Evolutionary conservation across 1,140 invertebrate genomes (phyloP).

Genomic region (Diorhabda sublineata): DNA sequence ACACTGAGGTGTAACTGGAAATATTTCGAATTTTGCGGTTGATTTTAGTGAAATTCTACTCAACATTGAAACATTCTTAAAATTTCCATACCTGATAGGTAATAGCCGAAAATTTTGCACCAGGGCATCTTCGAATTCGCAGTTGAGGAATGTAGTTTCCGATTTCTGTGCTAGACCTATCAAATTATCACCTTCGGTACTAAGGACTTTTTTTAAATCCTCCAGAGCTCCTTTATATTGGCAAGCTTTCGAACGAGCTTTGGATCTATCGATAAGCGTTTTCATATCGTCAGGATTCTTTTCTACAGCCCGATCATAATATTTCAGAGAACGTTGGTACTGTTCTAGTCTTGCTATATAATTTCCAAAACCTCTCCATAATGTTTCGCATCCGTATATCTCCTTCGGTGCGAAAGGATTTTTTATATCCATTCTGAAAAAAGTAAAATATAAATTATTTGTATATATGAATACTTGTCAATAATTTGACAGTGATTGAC

Average conservation of each 20-base stretch:
- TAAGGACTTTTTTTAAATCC: slow-evolving; percentile 51
- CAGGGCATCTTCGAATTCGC: slow-evolving; percentile 54
- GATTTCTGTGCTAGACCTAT: slow-evolving; percentile 51
- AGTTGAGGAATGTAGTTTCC: slow-evolving; percentile 51
- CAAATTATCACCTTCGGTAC: slow-evolving; percentile 49
- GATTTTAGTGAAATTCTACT: no score
- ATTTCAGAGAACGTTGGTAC: slow-evolving; percentile 35
- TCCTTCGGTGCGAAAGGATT: no score
- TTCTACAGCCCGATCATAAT: slow-evolving; percentile 50
- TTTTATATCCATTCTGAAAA: no score
- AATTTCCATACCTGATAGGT: no score
- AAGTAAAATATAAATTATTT: no score
- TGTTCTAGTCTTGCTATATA: slow-evolving; percentile 44
- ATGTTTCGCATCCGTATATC: slow-evolving; percentile 51
- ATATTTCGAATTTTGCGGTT: no score
- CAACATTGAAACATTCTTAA: no score
- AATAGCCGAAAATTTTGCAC: slow-evolving; percentile 47
- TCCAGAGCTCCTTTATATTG: slow-evolving; percentile 50
- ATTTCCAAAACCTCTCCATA: slow-evolving; percentile 51
- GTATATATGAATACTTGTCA: no score
- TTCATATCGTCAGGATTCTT: slow-evolving; percentile 49
- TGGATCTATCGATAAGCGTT: slow-evolving; percentile 49
- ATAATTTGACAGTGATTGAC: no score
- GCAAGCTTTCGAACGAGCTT: slow-evolving; percentile 50
- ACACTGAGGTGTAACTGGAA: no score